A percentile compares a stretch with the other conserved stretches of the same genome.
phyloP scores from a whole-genome alignment of 2,888 invertebrate genomes.

The Hydroisotoma schaefferi region DNA sequence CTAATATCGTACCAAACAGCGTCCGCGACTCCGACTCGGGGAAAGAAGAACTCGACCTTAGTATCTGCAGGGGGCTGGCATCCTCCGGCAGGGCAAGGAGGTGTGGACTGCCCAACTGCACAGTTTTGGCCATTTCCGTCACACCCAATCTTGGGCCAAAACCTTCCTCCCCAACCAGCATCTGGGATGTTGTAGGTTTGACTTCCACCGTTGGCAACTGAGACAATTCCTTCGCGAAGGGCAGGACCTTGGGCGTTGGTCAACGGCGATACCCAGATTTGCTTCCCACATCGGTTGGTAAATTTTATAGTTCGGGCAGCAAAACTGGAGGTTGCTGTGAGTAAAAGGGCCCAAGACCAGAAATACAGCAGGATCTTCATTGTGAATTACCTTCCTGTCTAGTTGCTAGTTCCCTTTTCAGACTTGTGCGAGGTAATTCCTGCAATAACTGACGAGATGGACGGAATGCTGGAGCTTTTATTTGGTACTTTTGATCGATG shows the following conservation, averaged over 20 bases:
- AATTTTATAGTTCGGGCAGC: conserved; percentile 14
- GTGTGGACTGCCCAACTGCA: conserved; percentile 33
- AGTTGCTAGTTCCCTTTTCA: too few species aligned
- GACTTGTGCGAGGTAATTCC: too few species aligned
- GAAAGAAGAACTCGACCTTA: conserved; percentile 44
- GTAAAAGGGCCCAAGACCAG: too few species aligned
- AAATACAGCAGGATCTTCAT: too few species aligned
- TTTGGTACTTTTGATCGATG: too few species aligned
- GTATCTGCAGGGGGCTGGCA: conserved; percentile 45
- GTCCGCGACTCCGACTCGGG: conserved; percentile 51
- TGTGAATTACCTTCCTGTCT: too few species aligned
- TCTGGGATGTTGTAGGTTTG: conserved; percentile 34
- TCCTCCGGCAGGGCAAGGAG: conserved; percentile 29
- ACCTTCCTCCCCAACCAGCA: conserved; percentile 37
- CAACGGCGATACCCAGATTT: conserved; percentile 29
- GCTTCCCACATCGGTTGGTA: conserved; percentile 22
- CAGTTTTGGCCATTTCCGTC: conserved; percentile 32
- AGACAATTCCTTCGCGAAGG: conserved; percentile 25
- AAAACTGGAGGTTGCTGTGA: too few species aligned
- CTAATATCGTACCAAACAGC: conserved; percentile 57
- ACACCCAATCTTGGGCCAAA: conserved; percentile 38
- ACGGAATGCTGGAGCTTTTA: too few species aligned
- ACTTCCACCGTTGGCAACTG: conserved; percentile 12
- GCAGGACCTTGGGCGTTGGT: conserved; percentile 31
- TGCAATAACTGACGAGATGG: too few species aligned